phyloP scores from a whole-genome alignment of 2,113 vertebrate genomes.

The Thymallus thymallus region DNA sequence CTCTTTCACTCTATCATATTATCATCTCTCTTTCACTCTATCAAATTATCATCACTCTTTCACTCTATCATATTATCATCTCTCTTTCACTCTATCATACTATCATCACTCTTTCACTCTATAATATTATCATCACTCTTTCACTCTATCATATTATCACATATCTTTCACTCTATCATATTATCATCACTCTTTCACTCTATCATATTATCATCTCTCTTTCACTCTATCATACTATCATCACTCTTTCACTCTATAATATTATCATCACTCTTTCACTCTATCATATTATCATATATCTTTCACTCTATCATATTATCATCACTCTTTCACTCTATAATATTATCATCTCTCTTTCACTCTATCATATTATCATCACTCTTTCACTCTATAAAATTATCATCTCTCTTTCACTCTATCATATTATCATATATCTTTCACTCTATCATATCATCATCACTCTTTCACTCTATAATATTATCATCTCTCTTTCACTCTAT shows the following conservation, averaged over 20 bases:
- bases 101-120: constrained; percentile 6
- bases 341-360: constrained; percentile 6
- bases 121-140: too few species aligned
- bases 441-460: background rate
- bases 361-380: background rate
- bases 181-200: too few species aligned
- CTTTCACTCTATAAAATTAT: too few species aligned
- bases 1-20: constrained; percentile 6
- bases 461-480: background rate
- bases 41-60: too few species aligned
- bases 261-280: too few species aligned
- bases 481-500: background rate
- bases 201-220: background rate
- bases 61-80: too few species aligned
- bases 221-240: constrained; percentile 9
- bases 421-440: constrained; percentile 6
- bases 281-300: background rate
- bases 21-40: constrained; percentile 4
- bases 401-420: background rate
- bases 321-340: background rate
- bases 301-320: background rate
- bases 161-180: background rate
- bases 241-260: background rate
- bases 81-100: constrained; percentile 5
- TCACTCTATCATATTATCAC: background rate